Conservation (phyloP, 1,140 invertebrate species). For the Pogonomyrmex californicus region DNA sequence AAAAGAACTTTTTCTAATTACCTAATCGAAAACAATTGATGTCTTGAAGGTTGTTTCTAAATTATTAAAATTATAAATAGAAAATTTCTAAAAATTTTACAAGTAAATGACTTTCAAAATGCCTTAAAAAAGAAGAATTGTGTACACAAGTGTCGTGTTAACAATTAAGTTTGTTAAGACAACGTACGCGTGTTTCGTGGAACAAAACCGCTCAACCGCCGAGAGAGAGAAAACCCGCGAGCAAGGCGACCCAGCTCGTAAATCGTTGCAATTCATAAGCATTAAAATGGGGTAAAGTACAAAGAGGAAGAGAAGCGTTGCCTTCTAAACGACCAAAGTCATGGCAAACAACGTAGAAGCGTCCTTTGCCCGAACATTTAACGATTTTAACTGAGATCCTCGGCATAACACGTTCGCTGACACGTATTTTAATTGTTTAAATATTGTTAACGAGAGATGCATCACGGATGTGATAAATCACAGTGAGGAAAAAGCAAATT, state of each 20-base stretch:
- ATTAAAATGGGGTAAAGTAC: conserved; percentile 54
- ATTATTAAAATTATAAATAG: neutral
- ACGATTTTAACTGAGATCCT: conserved; percentile 17
- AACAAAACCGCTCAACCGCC: conserved; percentile 23
- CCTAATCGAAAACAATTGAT: neutral
- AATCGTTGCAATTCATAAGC: conserved; percentile 49
- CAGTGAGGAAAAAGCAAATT: neutral
- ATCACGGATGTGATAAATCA: neutral
- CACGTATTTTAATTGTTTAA: conserved; percentile 8
- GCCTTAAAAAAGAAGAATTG: neutral
- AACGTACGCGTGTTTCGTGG: conserved; percentile 5
- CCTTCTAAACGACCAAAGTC: conserved; percentile 48
- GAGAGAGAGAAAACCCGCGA: conserved; percentile 11
- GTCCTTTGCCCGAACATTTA: conserved; percentile 16
- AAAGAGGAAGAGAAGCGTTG: conserved; percentile 45
- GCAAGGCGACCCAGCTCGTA: conserved; percentile 55
- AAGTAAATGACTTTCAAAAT: neutral
- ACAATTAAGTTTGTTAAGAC: conserved; percentile 25
- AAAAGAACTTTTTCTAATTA: neutral
- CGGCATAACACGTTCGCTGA: neutral
- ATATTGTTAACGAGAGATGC: conserved; percentile 2
- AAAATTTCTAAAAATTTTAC: conserved; percentile 15
- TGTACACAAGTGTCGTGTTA: neutral
- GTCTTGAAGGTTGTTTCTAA: neutral
- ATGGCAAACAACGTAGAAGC: conserved; percentile 42